These are phyloP conservation scores for Halichoerus grypus DNA, from an alignment of 2,113 vertebrate genomes.

Conservation along the genomic window DNA sequence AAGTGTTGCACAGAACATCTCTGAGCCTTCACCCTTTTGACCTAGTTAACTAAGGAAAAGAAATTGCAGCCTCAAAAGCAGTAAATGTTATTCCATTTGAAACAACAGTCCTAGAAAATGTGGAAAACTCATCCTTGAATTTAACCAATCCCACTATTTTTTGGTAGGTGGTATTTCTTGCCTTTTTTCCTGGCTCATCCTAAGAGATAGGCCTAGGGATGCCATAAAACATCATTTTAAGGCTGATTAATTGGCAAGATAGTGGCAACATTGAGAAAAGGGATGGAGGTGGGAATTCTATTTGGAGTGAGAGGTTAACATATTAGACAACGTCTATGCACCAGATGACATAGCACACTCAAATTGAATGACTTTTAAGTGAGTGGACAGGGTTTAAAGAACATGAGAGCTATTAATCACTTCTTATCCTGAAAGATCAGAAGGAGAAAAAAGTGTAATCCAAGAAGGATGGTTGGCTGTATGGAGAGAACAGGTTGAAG, in stretches of 20 bases:
- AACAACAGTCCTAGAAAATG: not conserved
- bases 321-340: not conserved
- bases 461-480: not conserved
- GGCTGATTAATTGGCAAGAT: not conserved
- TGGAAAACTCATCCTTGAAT: not conserved
- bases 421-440: not conserved
- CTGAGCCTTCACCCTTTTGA: not conserved
- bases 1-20: not conserved
- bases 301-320: not conserved
- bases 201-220: not conserved
- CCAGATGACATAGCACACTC: not conserved
- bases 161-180: not conserved
- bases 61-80: not conserved
- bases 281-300: not conserved
- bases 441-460: not conserved
- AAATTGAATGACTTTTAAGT: not conserved
- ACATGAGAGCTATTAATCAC: not conserved
- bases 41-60: not conserved
- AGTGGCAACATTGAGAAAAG: not conserved
- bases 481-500: not conserved
- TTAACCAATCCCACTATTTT: not conserved
- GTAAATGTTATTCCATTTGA: not conserved
- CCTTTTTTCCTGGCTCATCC: not conserved
- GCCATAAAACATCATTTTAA: not conserved
- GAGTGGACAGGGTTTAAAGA: slow-evolving; percentile 10